Evolutionary conservation across 2,888 invertebrate genomes (phyloP).

Genomic region (Drosophila infuscata): DNA sequence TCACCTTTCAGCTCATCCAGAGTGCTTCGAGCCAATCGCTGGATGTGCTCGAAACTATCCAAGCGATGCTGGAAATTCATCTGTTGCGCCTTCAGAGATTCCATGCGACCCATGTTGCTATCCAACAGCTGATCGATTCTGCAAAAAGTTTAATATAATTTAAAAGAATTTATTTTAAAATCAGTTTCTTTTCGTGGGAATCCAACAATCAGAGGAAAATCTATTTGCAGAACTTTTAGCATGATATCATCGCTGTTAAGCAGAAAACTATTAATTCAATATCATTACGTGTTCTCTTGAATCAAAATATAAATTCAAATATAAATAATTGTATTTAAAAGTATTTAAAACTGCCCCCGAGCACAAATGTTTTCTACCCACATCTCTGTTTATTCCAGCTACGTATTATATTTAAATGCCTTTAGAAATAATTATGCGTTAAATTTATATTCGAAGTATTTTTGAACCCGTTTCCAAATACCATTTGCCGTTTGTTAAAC

Average conservation of each 20-base stretch:
- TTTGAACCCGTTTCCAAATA: conserved; percentile 28
- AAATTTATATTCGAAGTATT: conserved; percentile 17
- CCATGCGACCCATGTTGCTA: conserved; percentile 84
- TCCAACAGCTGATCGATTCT: conserved; percentile 85
- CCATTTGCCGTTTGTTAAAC: conserved; percentile 29
- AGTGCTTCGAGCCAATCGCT: conserved; percentile 81
- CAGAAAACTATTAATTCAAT: background rate
- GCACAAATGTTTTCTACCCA: background rate
- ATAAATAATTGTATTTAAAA: background rate
- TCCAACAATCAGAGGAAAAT: background rate
- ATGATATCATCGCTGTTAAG: conserved; percentile 24
- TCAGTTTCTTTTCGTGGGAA: background rate
- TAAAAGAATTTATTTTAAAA: background rate
- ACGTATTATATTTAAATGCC: conserved; percentile 7
- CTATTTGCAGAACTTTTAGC: background rate
- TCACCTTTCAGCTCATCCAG: conserved; percentile 85
- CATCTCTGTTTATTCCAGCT: background rate
- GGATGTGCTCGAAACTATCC: conserved; percentile 85
- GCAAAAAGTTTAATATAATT: conserved; percentile 23
- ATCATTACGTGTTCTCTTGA: too few relatives aligned
- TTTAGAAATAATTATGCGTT: conserved; percentile 13
- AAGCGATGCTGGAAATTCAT: conserved; percentile 83
- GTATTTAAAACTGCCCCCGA: conserved; percentile 1
- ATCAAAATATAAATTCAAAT: background rate
- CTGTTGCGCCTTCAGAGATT: conserved; percentile 84